A percentile compares a stretch with the other conserved stretches of the same genome.
Conservation (phyloP, 1,140 invertebrate species). For the Lepidurus arcticus region DNA sequence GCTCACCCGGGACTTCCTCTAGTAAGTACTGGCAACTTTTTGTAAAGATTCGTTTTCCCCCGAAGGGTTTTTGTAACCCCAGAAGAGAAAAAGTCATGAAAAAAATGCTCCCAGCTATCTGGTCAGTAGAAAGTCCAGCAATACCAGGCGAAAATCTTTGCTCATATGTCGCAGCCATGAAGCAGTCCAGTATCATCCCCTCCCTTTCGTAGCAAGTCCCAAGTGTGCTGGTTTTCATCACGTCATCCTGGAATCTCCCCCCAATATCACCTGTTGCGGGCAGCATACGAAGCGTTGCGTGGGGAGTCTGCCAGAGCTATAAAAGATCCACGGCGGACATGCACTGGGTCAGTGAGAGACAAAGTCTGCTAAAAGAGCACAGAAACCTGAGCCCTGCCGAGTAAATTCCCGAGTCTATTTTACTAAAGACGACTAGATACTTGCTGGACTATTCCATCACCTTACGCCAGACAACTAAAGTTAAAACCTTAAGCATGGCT, state of each 20-base stretch:
- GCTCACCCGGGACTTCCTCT: too few relatives aligned
- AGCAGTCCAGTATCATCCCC: slow-evolving; percentile 1
- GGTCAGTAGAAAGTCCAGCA: neutral
- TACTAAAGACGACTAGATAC: neutral
- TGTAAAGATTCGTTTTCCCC: too few relatives aligned
- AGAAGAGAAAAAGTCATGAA: too few relatives aligned
- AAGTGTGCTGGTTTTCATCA: slow-evolving; percentile 15
- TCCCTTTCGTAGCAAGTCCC: neutral
- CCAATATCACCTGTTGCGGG: slow-evolving; percentile 8
- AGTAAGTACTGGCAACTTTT: too few relatives aligned
- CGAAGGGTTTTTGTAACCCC: too few relatives aligned
- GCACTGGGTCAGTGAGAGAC: neutral
- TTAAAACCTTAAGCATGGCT: neutral
- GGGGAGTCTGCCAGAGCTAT: neutral
- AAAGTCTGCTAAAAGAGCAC: neutral
- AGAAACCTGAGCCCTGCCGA: neutral
- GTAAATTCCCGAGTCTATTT: neutral
- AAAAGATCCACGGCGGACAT: neutral
- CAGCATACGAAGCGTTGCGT: slow-evolving; percentile 4
- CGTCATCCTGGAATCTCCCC: slow-evolving; percentile 4
- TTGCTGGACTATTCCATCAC: neutral
- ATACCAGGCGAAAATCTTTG: neutral
- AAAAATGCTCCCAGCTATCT: neutral
- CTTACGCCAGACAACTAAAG: neutral
- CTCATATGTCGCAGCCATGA: slow-evolving; percentile 2